Evolutionary conservation across 2,797 vertebrate genomes (phyloP), one percentile per base, ranked within the genome.

Genomic region (Peromyscus melanophrys): DNA sequence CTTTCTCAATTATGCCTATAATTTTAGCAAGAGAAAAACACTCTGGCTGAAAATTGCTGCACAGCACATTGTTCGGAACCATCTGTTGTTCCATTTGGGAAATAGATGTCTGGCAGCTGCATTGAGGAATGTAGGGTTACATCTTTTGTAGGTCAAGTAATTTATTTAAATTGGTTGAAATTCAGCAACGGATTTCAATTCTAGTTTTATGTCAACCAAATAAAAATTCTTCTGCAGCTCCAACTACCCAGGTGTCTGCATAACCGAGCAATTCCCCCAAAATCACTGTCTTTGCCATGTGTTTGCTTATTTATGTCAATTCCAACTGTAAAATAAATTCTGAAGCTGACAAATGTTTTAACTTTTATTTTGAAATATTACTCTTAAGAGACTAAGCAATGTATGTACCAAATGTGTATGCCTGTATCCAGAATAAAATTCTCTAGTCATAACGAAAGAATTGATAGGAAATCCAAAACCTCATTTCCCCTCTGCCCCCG

Each of bases 51-150:
- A 82, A 96, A 96, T 92, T 75, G 69, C 75, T 86, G 3, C 90
- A 40, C 31, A 75, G 81, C 69, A n/a, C 84, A 91, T 97, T 98
- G 95, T 97, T 86, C 73, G 43, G 83, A 97, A 84, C 61, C 96
- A 96, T 97, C 97, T 98, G 95, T 90, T 89, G 82, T 97, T 95
- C 77, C 63, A 14, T 80, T 81, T 86, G 80, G 86, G 94, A 95
- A 96, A 94, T 90, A 81, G 91, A 81, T 89, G 96, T 95, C 94
- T 88, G 92, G 90, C 89, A 96, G 89, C 94, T 97, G 92, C 86
- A 49, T 10, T 67, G 88, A 69, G 90, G 97, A 82, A 69, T 65
- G 87, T 27, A 69, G 71, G 93, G 52, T 90, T 37, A 73, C 40
- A 13, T 61, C 76, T 73, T 75, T 97, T 29, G 52, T 65, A 80